Percentiles rank a stretch among this genome's conserved stretches.
phyloP scores from a whole-genome alignment of 30 jellyfish, hydroid and myxozoan genomes.

The Catostylus mosaicus region DNA sequence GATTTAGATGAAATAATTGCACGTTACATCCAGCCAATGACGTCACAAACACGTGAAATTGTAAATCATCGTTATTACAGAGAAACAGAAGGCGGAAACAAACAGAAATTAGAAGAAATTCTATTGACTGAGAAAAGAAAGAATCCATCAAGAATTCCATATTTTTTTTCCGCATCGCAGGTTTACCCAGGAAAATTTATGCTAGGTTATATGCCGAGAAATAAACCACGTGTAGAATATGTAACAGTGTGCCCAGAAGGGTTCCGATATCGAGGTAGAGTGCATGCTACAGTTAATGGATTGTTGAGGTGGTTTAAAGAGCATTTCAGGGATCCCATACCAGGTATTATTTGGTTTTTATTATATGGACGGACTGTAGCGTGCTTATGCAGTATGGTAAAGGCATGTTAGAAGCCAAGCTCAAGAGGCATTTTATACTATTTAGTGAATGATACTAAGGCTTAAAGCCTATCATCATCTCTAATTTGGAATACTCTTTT shows the following conservation, averaged over 20 bases:
- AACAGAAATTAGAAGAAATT: conserved; percentile 91
- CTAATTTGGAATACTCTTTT: too few species aligned
- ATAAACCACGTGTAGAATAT: conserved; percentile 89
- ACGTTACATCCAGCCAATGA: conserved; percentile 91
- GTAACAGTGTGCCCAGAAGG: conserved; percentile 97
- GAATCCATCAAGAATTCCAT: conserved; percentile 98
- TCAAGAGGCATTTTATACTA: too few species aligned
- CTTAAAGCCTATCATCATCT: too few species aligned
- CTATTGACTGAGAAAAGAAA: conserved; percentile 87
- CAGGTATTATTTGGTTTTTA: conserved; percentile 78
- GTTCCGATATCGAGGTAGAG: conserved; percentile 93
- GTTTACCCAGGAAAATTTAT: conserved; percentile 95
- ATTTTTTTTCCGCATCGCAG: conserved; percentile 89
- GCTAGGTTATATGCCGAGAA: conserved; percentile 99
- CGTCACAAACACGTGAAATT: conserved; percentile 93
- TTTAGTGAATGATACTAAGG: too few species aligned
- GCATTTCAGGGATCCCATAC: conserved; percentile 98
- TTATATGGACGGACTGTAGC: too few species aligned
- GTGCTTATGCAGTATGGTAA: too few species aligned
- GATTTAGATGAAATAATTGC: conserved; percentile 99
- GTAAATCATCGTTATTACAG: conserved; percentile 84
- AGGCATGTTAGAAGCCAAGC: too few species aligned
- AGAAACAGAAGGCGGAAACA: conserved; percentile 94
- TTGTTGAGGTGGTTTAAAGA: conserved; percentile 97
- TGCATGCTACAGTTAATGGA: conserved; percentile 83